Evolutionary conservation across 1,140 invertebrate species (phyloP).

Genomic region (Littorina saxatilis): DNA sequence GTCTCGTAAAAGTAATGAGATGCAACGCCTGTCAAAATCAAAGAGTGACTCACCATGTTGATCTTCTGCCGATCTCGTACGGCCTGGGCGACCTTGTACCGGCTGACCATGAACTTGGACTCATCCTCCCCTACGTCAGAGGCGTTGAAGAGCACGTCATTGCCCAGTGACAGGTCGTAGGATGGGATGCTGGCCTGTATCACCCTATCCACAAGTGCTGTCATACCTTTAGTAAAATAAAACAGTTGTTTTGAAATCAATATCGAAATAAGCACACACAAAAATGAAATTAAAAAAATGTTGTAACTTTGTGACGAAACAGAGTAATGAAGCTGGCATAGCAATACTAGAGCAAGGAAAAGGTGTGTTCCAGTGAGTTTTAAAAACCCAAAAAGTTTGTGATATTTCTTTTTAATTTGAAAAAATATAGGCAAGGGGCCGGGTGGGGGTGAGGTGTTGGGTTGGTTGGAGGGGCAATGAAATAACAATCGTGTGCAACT

Average conservation of each 20-base stretch:
- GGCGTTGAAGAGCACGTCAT: not conserved
- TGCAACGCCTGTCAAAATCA: not conserved
- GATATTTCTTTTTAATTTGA: too few species aligned
- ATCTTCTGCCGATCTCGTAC: not conserved
- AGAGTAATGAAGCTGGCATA: too few species aligned
- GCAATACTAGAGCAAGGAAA: too few species aligned
- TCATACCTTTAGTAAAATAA: not conserved
- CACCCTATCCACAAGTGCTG: not conserved
- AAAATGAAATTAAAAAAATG: not conserved
- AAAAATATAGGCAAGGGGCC: too few species aligned
- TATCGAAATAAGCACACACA: not conserved
- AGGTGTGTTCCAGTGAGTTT: too few species aligned
- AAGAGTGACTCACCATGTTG: not conserved
- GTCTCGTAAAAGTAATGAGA: not conserved
- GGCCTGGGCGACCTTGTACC: not conserved
- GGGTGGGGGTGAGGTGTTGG: too few species aligned
- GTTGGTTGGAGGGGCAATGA: too few species aligned
- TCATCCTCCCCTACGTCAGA: constrained; percentile 4
- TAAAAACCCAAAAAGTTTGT: too few species aligned
- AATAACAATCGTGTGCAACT: too few species aligned
- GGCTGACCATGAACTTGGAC: not conserved
- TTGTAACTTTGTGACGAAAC: too few species aligned
- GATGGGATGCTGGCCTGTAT: not conserved
- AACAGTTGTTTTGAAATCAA: too few species aligned
- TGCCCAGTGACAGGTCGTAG: not conserved